phyloP scores from a whole-genome alignment of 2,888 invertebrate species.

The Leucophora obtusa region DNA sequence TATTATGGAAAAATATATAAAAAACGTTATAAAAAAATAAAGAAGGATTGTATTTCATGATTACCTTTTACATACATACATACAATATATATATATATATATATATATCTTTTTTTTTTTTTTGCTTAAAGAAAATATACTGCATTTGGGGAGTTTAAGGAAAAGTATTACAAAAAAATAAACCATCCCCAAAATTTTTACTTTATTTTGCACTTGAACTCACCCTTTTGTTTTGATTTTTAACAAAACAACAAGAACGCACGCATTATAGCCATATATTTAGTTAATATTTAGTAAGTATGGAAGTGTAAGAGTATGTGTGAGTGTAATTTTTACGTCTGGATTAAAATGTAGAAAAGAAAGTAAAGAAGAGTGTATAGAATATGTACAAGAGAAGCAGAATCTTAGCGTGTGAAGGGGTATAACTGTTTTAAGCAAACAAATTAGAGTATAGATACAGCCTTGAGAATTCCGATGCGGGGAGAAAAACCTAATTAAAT shows the following conservation, averaged over 20 bases:
- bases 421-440: no score
- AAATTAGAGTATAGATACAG: no score
- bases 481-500: no score
- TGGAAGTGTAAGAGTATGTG: background rate
- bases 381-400: background rate
- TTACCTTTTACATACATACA: no score
- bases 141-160: slow-evolving; percentile 34
- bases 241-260: slow-evolving; percentile 7
- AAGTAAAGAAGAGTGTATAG: slow-evolving; percentile 3
- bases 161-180: slow-evolving; percentile 20
- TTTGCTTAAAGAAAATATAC: slow-evolving; percentile 28
- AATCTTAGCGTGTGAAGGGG: slow-evolving; percentile 18
- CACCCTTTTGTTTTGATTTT: slow-evolving; percentile 41
- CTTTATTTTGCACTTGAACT: slow-evolving; percentile 49
- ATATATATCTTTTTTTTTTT: slow-evolving; percentile 11
- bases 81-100: no score
- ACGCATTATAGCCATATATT: slow-evolving; percentile 2
- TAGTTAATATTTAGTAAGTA: background rate
- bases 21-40: slow-evolving; percentile 3
- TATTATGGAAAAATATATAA: slow-evolving; percentile 10
- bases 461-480: no score
- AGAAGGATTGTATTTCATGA: slow-evolving; percentile 10
- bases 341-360: slow-evolving; percentile 17
- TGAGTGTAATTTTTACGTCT: slow-evolving; percentile 13
- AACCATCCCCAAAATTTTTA: slow-evolving; percentile 52